Evolutionary conservation across 1,140 invertebrate genomes (phyloP).

Genomic region (Drosophila cardini): DNA sequence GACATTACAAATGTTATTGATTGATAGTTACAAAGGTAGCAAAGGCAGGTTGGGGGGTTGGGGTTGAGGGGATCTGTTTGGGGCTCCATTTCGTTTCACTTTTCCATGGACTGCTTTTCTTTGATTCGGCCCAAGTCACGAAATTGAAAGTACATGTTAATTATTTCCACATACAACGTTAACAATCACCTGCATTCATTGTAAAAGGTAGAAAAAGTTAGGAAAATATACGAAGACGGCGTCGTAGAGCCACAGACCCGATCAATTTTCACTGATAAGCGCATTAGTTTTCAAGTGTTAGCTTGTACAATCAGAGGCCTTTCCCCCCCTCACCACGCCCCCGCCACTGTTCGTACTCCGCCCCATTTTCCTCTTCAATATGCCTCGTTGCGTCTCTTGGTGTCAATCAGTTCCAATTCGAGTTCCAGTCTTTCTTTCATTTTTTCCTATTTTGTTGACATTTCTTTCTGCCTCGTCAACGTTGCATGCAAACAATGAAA

Average conservation of each 20-base stretch:
- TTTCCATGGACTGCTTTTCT: constrained; percentile 36
- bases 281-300: constrained; percentile 74
- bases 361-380: background rate
- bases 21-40: constrained; percentile 27
- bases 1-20: constrained; percentile 82
- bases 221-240: background rate
- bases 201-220: background rate
- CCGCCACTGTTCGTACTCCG: background rate
- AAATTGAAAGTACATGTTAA: constrained; percentile 82
- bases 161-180: constrained; percentile 75
- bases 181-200: constrained; percentile 78
- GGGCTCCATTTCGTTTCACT: constrained; percentile 44
- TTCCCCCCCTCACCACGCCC: background rate
- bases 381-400: constrained; percentile 43
- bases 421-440: constrained; percentile 37
- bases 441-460: constrained; percentile 58
- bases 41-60: background rate
- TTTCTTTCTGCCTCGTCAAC: constrained; percentile 71
- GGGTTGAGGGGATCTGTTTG: background rate
- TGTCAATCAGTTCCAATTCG: constrained; percentile 68
- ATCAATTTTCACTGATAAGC: constrained; percentile 78
- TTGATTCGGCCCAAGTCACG: constrained; percentile 49
- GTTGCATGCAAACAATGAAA: constrained; percentile 72
- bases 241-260: constrained; percentile 23
- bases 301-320: constrained; percentile 45